A percentile compares a stretch with the other conserved stretches of the same genome.
phyloP scores from a whole-genome alignment of 2,113 vertebrate genomes.

The Atrichornis clamosus region DNA sequence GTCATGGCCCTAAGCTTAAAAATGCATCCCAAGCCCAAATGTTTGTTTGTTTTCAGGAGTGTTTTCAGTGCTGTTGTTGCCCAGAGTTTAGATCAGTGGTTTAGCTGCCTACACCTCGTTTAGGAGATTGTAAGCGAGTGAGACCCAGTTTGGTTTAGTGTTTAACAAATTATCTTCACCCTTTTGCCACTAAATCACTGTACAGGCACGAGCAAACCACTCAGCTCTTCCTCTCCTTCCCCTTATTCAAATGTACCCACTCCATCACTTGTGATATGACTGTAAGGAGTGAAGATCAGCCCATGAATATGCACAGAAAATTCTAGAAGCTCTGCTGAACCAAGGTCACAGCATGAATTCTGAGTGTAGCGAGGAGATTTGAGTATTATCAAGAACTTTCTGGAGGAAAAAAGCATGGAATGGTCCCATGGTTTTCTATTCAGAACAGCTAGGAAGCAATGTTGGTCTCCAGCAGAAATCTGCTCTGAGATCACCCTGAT shows the following conservation, averaged over 20 bases:
- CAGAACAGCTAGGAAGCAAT: neutral
- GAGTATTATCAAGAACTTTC: neutral
- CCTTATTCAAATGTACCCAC: slow-evolving; percentile 35
- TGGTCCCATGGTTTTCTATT: neutral
- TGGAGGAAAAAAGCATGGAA: neutral
- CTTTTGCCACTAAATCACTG: slow-evolving; percentile 24
- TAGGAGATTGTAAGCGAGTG: neutral
- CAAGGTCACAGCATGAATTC: neutral
- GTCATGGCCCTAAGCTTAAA: neutral
- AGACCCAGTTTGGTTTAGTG: neutral
- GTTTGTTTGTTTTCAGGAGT: neutral
- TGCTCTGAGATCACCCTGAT: neutral
- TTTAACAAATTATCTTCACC: neutral
- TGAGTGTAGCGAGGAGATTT: neutral
- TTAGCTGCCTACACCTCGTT: neutral
- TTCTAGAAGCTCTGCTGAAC: slow-evolving; percentile 19
- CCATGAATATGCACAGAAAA: neutral
- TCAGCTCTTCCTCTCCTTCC: slow-evolving; percentile 4
- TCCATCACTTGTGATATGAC: neutral
- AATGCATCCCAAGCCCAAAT: neutral
- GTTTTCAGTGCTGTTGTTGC: neutral
- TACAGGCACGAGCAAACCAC: neutral
- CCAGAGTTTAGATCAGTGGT: neutral
- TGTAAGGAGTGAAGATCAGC: neutral
- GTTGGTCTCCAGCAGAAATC: neutral